Percentiles rank a stretch among this genome's conserved stretches.
Evolutionary conservation across 2,888 invertebrate genomes (phyloP).

Genomic region (Agrotis segetum): DNA sequence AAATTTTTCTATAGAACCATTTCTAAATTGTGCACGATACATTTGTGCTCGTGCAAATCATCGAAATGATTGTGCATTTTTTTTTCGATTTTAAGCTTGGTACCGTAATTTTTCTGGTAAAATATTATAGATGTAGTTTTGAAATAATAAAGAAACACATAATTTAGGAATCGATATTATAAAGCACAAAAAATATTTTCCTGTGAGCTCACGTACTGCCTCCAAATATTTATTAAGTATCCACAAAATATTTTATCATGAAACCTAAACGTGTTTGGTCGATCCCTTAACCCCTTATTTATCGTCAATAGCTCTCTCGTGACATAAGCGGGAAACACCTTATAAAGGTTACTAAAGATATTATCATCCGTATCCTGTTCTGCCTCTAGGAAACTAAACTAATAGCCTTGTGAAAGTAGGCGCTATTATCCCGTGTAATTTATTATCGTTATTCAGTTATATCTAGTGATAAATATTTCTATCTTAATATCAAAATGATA

Average conservation of each 20-base stretch:
- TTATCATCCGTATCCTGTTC: conserved; percentile 10
- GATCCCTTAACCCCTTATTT: conserved; percentile 55
- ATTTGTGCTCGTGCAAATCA: no score
- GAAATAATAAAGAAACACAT: no score
- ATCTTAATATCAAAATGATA: not conserved
- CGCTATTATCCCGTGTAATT: not conserved
- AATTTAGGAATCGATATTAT: not conserved
- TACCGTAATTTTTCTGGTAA: no score
- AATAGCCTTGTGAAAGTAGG: not conserved
- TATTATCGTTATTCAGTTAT: not conserved
- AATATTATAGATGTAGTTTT: no score
- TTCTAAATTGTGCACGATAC: no score
- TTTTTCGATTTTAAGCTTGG: no score
- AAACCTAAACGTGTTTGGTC: conserved; percentile 45
- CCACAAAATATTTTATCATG: conserved; percentile 45
- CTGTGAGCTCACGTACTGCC: conserved; percentile 1
- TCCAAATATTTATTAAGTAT: conserved; percentile 31
- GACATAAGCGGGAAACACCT: conserved; percentile 29
- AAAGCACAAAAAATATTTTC: conserved; percentile 5
- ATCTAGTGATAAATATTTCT: not conserved
- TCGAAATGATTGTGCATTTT: no score
- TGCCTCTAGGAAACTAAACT: not conserved
- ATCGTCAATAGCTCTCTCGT: conserved; percentile 42
- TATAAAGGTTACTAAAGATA: conserved; percentile 28
- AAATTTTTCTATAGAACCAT: no score